Base-by-base conservation (phyloP, 2,113 vertebrate species). In the Cheirogaleus medius region DNA sequence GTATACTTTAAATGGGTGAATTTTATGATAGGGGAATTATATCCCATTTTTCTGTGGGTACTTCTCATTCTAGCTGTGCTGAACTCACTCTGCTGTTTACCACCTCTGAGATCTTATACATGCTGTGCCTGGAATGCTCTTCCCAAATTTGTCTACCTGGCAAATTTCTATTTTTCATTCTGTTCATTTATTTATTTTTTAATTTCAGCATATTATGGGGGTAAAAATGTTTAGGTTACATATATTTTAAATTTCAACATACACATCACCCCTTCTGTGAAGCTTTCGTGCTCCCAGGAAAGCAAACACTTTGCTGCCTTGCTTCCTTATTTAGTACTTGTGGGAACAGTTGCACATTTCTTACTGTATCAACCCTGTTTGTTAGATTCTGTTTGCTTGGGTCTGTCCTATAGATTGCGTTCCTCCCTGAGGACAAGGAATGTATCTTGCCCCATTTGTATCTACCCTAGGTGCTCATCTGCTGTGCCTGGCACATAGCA, bases 11-110 rank as follows among this genome's bases (percentile, higher is more conserved):
- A 89, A 77, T 68, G 66, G n/a, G 42, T 37, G 5, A 74, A 76
- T 49, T 96, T 92, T 92, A 87, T 97, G 64, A 37, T 29, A 42
- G 60, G 37, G 71, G 32, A 83, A 94, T 95, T 94, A 83, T 76
- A 90, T 87, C 4, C 56, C 84, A 87, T 64, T 97, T 78, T 97
- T 86, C 76, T 66, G n/a, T 74, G 81, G 60, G n/a, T 71, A 47
- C 27, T 84, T 84, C 66, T 92, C 86, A 64, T 84, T 96, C 95
- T 66, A 84, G 44, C 25, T 63, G 2, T 88, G 27, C 39, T 49
- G 90, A 63, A 37, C 60, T 77, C 73, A 73, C 21, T 68, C 32
- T 87, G 32, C 47, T 63, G 5, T 77, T 95, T 94, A 68, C 54
- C 8, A 29, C 10, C 18, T 49, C 34, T 52, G 52, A 87, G 68